These are phyloP conservation scores for Macquaria ambigua DNA, from an alignment of 2,113 vertebrate genomes.

Conservation along the genomic window DNA sequence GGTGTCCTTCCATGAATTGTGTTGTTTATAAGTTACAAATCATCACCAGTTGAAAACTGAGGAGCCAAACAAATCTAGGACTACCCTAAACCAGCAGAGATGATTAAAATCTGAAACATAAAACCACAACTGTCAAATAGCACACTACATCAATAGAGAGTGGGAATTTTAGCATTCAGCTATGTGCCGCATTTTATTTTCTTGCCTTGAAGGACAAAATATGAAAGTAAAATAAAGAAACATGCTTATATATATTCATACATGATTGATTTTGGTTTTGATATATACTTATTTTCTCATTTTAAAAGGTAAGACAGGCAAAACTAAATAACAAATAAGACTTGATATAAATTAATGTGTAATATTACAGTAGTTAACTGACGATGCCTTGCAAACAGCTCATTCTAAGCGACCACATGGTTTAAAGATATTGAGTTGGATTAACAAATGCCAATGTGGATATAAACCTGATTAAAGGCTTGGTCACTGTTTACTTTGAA, in stretches of 20 bases:
- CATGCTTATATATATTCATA: neutral
- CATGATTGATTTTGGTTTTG: neutral
- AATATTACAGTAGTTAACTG: conserved; percentile 18
- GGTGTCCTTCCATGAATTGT: conserved; percentile 78
- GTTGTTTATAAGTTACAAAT: conserved; percentile 78
- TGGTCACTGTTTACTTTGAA: conserved; percentile 68
- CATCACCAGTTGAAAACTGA: conserved; percentile 49
- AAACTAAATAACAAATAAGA: neutral
- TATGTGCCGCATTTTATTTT: conserved; percentile 20
- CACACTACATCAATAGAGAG: conserved; percentile 48
- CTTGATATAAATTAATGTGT: neutral
- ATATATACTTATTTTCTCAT: neutral
- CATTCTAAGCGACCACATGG: conserved; percentile 34
- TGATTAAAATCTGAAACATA: conserved; percentile 75
- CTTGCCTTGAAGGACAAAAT: conserved; percentile 42
- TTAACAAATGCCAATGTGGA: conserved; percentile 74
- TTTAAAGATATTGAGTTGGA: conserved; percentile 57
- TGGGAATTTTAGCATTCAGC: conserved; percentile 42
- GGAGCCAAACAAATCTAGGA: conserved; percentile 55
- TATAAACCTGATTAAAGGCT: conserved; percentile 76
- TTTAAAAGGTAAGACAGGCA: neutral
- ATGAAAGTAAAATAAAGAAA: conserved; percentile 6
- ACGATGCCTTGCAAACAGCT: conserved; percentile 10
- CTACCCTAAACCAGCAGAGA: conserved; percentile 59
- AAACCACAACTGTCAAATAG: conserved; percentile 65